Base-by-base conservation (phyloP, 2,888 invertebrate species). In the Netelia melanura region DNA sequence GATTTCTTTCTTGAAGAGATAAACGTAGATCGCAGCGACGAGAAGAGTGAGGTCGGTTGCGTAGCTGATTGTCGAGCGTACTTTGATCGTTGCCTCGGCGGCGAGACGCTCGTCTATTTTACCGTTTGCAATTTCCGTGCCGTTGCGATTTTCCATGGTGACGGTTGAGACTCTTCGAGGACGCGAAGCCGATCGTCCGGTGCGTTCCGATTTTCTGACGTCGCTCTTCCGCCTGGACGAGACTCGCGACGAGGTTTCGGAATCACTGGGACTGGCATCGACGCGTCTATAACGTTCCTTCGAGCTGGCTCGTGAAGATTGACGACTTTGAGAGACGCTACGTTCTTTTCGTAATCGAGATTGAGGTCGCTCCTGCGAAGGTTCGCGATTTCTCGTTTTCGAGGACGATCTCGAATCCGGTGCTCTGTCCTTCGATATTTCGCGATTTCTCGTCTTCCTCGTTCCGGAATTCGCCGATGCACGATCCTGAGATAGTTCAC, bases 1-100 rank as follows among this genome's bases (percentile, higher is more conserved):
- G 87, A 96, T 95, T 91, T 97, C 97, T 91, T 97, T 97, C 90
- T 97, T 96, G 91, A 97, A 97, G 79, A 97, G 94, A 93, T 97
- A 98, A 52, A 97, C 95, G 96, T 97, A 98, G 92, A 97, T 96
- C 30, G 98, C 97, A 14, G 97, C 95, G 54, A 96, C 87, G 83
- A 98, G 95, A 90, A 98, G 95, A 61, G 96, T 96, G 82, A 97
- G 92, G 92, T 98, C 97, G 0, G 97, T 97, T 30, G 96, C 94
- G 91, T 97, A 97, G 91, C 96, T 96, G 30, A 97, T 94, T 0
- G 95, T 96, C 1, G 96, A 95, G 86, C 96, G 95, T 0, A 97
- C 97, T 88, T 96, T 96, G 48, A 95, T 94, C 90, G 96, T 96
- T 0, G 97, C 96, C 89, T 96, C 95, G 86, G 95, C 94, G 85